Evolutionary conservation across 2,888 invertebrate species (phyloP).

Genomic region (Pammene fasciana): DNA sequence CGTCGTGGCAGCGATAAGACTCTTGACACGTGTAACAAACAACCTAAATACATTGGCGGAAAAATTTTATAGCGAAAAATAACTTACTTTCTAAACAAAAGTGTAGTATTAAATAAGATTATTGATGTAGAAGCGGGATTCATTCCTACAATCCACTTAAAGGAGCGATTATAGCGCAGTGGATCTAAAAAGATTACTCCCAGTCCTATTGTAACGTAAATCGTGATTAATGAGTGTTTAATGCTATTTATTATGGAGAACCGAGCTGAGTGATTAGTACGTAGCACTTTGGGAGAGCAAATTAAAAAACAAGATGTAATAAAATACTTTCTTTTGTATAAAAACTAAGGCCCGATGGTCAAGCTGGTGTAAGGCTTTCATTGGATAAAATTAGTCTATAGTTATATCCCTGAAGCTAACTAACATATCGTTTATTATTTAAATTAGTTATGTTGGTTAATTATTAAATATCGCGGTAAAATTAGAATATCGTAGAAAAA

Average conservation of each 20-base stretch:
- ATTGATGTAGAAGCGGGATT: not conserved
- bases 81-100: no score
- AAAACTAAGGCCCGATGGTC: not conserved
- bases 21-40: no score
- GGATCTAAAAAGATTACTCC: conserved; percentile 44
- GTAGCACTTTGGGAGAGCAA: conserved; percentile 8
- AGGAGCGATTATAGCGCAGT: conserved; percentile 9
- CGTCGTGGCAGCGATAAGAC: no score
- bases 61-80: no score
- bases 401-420: no score
- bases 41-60: no score
- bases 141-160: conserved; percentile 16
- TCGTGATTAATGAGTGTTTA: conserved; percentile 62
- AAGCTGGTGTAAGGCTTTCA: not conserved
- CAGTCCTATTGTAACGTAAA: conserved; percentile 52
- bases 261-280: conserved; percentile 16
- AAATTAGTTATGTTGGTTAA: no score
- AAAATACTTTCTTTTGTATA: no score
- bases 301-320: not conserved
- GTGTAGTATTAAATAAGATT: not conserved
- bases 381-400: no score
- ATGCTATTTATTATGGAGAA: conserved; percentile 25
- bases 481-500: not conserved
- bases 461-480: not conserved
- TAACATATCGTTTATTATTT: no score